A percentile compares a stretch with the other conserved stretches of the same genome.
phyloP scores from a whole-genome alignment of 2,888 invertebrate genomes.

The Miltochrista miniata region DNA sequence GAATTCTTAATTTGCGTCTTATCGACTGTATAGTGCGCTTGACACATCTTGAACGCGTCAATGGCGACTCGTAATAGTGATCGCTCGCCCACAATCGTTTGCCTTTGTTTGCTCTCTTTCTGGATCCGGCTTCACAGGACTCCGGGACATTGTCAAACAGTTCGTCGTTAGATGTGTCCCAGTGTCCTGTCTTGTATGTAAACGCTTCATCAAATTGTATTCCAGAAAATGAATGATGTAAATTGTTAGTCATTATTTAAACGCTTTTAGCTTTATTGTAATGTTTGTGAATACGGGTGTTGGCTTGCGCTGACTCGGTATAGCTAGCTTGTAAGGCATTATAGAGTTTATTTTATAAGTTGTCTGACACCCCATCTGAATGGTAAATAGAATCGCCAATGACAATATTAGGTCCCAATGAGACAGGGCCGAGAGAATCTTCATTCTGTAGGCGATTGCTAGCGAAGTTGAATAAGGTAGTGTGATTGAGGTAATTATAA shows the following conservation, averaged over 20 bases:
- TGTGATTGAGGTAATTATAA: not conserved
- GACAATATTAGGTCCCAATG: slow-evolving; percentile 19
- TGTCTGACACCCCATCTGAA: not conserved
- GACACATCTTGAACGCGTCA: too few relatives aligned
- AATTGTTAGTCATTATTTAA: not conserved
- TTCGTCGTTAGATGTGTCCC: not conserved
- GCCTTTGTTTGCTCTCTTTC: too few relatives aligned
- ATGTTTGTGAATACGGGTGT: slow-evolving; percentile 5
- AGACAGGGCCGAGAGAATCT: slow-evolving; percentile 8
- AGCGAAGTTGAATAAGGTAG: not conserved
- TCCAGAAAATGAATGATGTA: not conserved
- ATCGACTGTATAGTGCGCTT: too few relatives aligned
- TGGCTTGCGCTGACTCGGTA: slow-evolving; percentile 3
- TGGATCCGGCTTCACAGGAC: not conserved
- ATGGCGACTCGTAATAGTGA: too few relatives aligned
- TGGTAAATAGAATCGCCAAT: slow-evolving; percentile 11
- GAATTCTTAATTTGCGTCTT: too few relatives aligned
- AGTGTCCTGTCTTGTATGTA: slow-evolving; percentile 1
- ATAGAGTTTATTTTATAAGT: not conserved
- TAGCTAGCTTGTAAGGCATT: slow-evolving; percentile 1
- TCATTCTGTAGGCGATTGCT: slow-evolving; percentile 2
- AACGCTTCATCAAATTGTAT: not conserved
- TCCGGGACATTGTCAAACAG: not conserved
- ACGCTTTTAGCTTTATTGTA: not conserved
- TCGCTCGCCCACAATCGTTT: too few relatives aligned